These are phyloP conservation scores for Amblyjoppa proteus DNA, from an alignment of 2,888 invertebrate species.

Conservation along the genomic window DNA sequence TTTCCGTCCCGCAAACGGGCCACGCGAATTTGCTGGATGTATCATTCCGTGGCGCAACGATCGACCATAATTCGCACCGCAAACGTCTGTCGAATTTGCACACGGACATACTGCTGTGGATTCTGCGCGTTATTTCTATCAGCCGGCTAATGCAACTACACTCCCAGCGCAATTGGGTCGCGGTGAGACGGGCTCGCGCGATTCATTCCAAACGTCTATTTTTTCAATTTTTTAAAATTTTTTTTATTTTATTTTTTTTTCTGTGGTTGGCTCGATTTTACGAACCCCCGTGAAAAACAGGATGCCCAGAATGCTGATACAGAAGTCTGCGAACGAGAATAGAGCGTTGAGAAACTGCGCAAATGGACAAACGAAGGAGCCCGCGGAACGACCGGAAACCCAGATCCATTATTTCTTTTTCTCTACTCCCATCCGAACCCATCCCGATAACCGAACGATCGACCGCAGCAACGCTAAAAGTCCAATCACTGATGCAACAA, in stretches of 20 bases:
- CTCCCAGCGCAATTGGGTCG: constrained; percentile 23
- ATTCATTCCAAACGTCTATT: background rate
- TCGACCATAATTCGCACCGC: constrained; percentile 31
- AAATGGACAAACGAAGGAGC: background rate
- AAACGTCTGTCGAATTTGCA: constrained; percentile 30
- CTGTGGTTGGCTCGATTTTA: background rate
- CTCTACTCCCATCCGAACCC: background rate
- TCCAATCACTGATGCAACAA: background rate
- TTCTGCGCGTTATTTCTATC: constrained; percentile 25
- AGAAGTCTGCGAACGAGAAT: background rate
- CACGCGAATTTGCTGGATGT: constrained; percentile 2
- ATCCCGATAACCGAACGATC: background rate
- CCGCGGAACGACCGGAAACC: background rate
- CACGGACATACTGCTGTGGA: constrained; percentile 16
- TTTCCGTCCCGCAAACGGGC: background rate
- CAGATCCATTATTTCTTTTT: background rate
- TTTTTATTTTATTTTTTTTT: background rate
- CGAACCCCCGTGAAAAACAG: background rate
- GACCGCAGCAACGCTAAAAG: background rate
- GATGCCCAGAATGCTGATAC: background rate
- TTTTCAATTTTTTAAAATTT: background rate
- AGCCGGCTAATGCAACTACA: background rate
- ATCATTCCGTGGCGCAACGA: background rate
- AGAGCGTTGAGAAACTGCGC: background rate
- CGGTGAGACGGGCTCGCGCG: constrained; percentile 14